Base-by-base conservation (phyloP, 37 sponge, comb jelly and placozoan species). In the Aplysina aerophoba region DNA sequence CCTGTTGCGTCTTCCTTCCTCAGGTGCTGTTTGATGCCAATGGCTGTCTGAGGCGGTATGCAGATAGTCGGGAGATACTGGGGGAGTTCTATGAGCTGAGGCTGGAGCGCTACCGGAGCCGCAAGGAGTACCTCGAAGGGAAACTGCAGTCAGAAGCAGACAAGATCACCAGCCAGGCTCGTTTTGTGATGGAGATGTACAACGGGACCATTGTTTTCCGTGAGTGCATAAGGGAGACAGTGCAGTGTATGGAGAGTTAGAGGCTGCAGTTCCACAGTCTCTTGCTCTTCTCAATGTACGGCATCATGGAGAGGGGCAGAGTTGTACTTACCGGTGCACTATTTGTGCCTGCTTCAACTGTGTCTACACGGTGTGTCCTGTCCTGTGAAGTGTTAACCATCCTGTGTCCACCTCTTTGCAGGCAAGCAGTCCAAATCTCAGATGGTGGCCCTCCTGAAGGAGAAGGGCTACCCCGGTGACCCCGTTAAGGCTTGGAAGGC, bases 401-500 rank as follows among this genome's bases (percentile, higher is more conserved):
- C 21, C 15, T 33, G 31, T 37, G 8, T 61, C 21, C 58, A 6
- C 4, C 13, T 62, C 11, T 62, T 2, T 5, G 59, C 88, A 84
- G 99, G 90, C 58, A 94, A 92, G 68, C 92, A 92, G 79, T 87
- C 84, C 31, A 94, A 92, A 66, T 36, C 54, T 17, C 91, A 88
- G n/a, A 84, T 98, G 83, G 87, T 98, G 15, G 81, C 84, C 15
- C 34, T 69, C 24, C 85, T 98, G 61, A 85, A 85, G 81, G 39
- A 68, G 3, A 41, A 79, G 20, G 90, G 89, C 71, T 98, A 91
- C 72, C 90, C 86, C 24, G 87, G 90, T 33, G 99, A 98, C 62
- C 99, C 99, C 6, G 88, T 98, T 30, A 98, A 98, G 84, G 71
- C 82, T 16, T 98, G 99, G 99, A 91, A 94, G 86, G 72, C 63